phyloP scores from a whole-genome alignment of 2,888 invertebrate genomes.

The Spatulosminthurus flaviceps region DNA sequence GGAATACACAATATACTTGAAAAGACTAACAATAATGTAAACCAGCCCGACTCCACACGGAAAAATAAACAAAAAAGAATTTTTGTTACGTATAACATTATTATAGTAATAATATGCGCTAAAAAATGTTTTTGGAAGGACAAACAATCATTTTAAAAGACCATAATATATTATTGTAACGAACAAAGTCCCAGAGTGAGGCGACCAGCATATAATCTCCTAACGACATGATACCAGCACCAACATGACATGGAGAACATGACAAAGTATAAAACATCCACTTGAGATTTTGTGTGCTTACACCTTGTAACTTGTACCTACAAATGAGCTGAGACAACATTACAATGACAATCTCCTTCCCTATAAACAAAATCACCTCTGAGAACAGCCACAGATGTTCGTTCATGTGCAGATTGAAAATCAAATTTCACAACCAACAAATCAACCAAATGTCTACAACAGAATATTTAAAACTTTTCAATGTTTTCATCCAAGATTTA shows the following conservation, averaged over 20 bases:
- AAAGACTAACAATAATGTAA: background rate
- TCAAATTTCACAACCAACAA: background rate
- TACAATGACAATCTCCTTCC: background rate
- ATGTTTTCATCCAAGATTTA: no score
- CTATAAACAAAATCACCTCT: background rate
- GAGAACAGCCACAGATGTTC: conserved; percentile 13
- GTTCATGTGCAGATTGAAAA: background rate
- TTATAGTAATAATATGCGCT: no score
- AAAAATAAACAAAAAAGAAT: no score
- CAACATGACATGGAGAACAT: background rate
- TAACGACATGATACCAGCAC: no score
- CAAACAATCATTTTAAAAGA: no score
- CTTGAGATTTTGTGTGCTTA: conserved; percentile 37
- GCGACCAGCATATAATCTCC: no score
- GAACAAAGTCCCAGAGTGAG: no score
- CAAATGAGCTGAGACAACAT: conserved; percentile 2
- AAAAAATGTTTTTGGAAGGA: no score
- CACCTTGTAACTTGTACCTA: conserved; percentile 32
- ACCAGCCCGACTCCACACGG: no score
- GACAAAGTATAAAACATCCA: conserved; percentile 20
- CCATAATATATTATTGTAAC: no score
- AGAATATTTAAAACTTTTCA: no score
- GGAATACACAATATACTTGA: background rate
- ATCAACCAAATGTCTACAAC: background rate
- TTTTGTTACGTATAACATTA: no score